Evolutionary conservation across 2,888 invertebrate genomes (phyloP), one percentile per base, ranked within the genome.

Genomic region (Eupithecia tripunctaria): DNA sequence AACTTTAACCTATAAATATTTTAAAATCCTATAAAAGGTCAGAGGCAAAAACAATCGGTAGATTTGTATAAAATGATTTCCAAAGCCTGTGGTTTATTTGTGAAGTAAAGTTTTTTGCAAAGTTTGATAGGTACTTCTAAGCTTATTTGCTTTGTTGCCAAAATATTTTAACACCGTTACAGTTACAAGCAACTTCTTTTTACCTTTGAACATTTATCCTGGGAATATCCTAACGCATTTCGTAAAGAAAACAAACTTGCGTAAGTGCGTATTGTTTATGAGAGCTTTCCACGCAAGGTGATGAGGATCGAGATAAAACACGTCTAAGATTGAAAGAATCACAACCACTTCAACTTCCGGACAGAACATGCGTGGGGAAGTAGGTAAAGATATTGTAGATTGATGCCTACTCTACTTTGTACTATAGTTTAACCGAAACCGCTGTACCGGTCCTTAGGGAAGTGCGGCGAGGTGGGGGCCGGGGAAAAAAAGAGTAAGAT

Each of bases 281-380:
- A 43, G 43, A 27, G 15, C 65, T 36, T 51, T 32, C 38, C 71
- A 74, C 74, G 74, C 71, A 74, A 32, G 29, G n/a, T 41, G 74
- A 71, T 75, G 70, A 32, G 67, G 74, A 72, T 74, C 66, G 18
- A 70, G 74, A 72, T 75, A 75, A 38, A 38, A 7, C 64, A 18
- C 59, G 64, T 70, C 67, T 72, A 29, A 41, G 43, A 43, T 70
- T 47, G 27, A 41, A 67, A 60, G 67, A 71, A 29, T 21, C 65
- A 29, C 43, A 65, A 59, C 60, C 65, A 71, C 74, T 75, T 21
- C 14, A 38, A 43, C 38, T 67, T 70, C 36, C 41, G 36, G 21
- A 51, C 10, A 51, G 21, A 15, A 25, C 12, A n/a, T 63, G 10
- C 32, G 62, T 63, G 62, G 12, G 1, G 32, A 29, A 12, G 62